Conservation (phyloP, 53 echinoderm and acorn worm species). For the Hippasteria phrygiana region DNA sequence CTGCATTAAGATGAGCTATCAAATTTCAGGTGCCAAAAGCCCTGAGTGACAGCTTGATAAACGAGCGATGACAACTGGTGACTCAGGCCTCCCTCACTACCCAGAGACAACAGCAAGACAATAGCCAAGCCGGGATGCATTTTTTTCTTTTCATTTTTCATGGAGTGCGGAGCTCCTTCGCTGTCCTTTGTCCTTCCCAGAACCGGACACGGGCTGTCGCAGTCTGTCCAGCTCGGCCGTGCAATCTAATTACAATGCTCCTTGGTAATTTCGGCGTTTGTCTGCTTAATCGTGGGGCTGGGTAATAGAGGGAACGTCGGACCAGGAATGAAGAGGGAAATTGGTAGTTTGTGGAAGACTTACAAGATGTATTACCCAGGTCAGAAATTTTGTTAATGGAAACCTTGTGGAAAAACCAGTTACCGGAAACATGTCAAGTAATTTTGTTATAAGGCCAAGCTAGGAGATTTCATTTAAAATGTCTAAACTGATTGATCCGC, state of each 20-base stretch:
- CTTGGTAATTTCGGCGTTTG: not conserved
- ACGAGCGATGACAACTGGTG: not conserved
- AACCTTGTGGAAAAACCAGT: too few species aligned
- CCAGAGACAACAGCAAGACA: not conserved
- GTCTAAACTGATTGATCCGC: too few species aligned
- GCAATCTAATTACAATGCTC: slow-evolving; percentile 10
- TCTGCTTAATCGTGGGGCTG: not conserved
- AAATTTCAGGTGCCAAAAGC: not conserved
- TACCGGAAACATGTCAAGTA: too few species aligned
- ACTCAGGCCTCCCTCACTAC: slow-evolving; percentile 7
- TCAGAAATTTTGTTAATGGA: too few species aligned
- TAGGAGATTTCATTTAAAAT: too few species aligned
- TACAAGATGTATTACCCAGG: not conserved
- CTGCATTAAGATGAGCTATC: too few species aligned
- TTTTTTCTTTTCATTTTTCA: not conserved
- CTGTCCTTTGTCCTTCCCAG: slow-evolving; percentile 24
- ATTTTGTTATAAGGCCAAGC: too few species aligned
- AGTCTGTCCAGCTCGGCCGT: not conserved
- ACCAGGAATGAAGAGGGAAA: not conserved
- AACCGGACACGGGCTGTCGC: not conserved
- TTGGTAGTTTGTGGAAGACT: not conserved
- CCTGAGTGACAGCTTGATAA: slow-evolving; percentile 27
- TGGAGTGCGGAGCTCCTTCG: not conserved
- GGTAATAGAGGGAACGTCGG: not conserved
- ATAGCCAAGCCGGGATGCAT: too few species aligned